Base-by-base conservation (phyloP, 1,140 invertebrate species). In the Conus ventricosus region DNA sequence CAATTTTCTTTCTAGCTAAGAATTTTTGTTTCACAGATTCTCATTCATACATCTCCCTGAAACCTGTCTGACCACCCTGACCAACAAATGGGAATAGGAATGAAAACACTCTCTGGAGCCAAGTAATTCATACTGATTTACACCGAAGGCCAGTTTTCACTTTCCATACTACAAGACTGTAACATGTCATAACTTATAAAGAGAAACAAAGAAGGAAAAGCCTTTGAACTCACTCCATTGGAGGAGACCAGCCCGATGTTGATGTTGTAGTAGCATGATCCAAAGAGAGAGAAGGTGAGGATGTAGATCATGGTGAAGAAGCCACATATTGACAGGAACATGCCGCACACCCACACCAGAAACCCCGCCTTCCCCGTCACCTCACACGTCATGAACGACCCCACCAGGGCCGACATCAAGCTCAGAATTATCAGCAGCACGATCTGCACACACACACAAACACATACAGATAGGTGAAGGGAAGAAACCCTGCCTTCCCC, bases 311-410 rank as follows among this genome's bases (percentile, higher is more conserved):
- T 25, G 13, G 57, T 75, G 67, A 85, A 67, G 60, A 5, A 51
- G 15, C 84, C 84, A 25, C 60, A 67, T 8, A 85, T 39, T 57
- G 67, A 23, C 8, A 71, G 39, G 55, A 39, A 85, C 39, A 85
- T 85, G 57, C 15, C 25, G 13, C 84, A 85, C 51, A 85, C 84
- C 84, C 84, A 85, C 39, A 85, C 84, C 53, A 63, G 5, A 23
- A 71, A 85, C 17, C 6, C 27, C 13, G 8, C 25, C 51, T 55
- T 20, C 17, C 60, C 84, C 60, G 39, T 27, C 39, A 63, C 57
- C 84, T 85, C 60, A 13, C 51, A 55, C 25, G 25, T 51, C 20
- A 67, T 20, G 20, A 85, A 17, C 11, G 84, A 57, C 84, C 51
- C 84, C 57, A 85, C 67, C 25, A 75, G 57, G 15, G 57, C n/a